Percentiles rank a stretch among this genome's conserved stretches.
Evolutionary conservation across 2,888 invertebrate genomes (phyloP).

Genomic region (Phyllotreta striolata): DNA sequence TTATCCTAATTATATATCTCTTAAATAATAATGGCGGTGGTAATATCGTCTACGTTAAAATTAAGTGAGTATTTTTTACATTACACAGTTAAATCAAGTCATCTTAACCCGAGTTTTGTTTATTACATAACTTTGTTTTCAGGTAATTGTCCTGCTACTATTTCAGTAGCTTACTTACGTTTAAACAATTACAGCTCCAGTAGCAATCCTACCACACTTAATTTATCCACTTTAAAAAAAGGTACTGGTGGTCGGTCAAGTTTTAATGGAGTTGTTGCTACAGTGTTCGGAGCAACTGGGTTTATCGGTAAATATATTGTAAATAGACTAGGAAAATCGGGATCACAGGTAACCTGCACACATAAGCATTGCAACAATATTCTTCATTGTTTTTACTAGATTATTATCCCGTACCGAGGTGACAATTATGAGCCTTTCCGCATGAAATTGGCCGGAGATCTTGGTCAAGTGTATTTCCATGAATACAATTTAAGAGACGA

Average conservation of each 20-base stretch:
- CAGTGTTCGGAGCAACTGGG: constrained; percentile 94
- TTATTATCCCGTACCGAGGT: constrained; percentile 92
- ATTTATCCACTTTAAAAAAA: constrained; percentile 74
- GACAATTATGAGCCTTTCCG: constrained; percentile 82
- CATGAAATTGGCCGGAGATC: constrained; percentile 88
- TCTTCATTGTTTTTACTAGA: constrained; percentile 63
- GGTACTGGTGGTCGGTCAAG: constrained; percentile 94
- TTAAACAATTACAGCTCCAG: constrained; percentile 61
- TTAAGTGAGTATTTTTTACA: constrained; percentile 49
- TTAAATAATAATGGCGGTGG: constrained; percentile 50
- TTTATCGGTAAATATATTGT: constrained; percentile 88
- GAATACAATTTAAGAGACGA: constrained; percentile 87
- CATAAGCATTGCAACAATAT: neutral
- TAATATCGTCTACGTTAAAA: constrained; percentile 52
- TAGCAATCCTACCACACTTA: constrained; percentile 65
- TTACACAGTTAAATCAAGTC: constrained; percentile 6
- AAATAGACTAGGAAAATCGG: constrained; percentile 88
- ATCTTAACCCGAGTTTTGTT: neutral
- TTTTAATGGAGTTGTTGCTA: constrained; percentile 97
- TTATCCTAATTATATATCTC: neutral
- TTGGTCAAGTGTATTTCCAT: constrained; percentile 93
- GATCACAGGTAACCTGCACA: constrained; percentile 71
- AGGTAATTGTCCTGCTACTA: constrained; percentile 55
- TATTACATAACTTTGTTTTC: constrained; percentile 46
- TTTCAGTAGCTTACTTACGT: constrained; percentile 55